Evolutionary conservation across 1,140 invertebrate species (phyloP), one percentile per base, ranked within the genome.

Genomic region (Aphaenogaster ashmeadi): DNA sequence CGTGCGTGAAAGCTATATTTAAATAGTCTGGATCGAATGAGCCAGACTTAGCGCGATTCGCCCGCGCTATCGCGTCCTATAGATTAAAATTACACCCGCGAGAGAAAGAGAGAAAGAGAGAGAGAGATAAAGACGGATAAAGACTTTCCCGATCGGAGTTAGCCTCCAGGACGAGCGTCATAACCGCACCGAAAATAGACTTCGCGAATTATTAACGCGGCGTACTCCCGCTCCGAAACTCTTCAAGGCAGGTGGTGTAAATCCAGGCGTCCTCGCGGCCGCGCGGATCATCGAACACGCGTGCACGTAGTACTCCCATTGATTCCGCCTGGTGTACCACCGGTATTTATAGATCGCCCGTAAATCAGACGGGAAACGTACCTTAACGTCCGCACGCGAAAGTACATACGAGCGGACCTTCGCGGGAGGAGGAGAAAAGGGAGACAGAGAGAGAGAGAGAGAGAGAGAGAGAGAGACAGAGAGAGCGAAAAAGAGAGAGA

Each of bases 231-330:
- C 41, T 38, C 54, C 56, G 64, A 84, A 74, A 74, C 52, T 84
- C 80, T 62, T 84, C 67, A 84, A 84, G 27, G 21, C 38, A 77
- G 80, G 18, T 47, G 54, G 80, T 58, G 44, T 74, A 74, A 72
- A 74, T 74, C 67, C 38, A 47, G 67, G 9, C 41, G 80, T 74
- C 80, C 80, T 84, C 54, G 80, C 38, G 38, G 72, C n/a, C 54
- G 52, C n/a, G 3, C n/a, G 3, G 52, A 21, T 21, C 66, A 47
- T 8, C 18, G 9, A 38, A 33, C 9, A 33, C 78, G 60, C 78
- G 50, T 54, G 6, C 27, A 38, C 66, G 11, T 36, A 36, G 27
- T 58, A 15, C 13, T 58, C 33, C 72, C 69, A 84, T 84, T 74
- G 80, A 84, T 84, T 74, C 54, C 9, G 18, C 50, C 52, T 27